phyloP scores from a whole-genome alignment of 2,113 vertebrate genomes.

The Podiceps cristatus region DNA sequence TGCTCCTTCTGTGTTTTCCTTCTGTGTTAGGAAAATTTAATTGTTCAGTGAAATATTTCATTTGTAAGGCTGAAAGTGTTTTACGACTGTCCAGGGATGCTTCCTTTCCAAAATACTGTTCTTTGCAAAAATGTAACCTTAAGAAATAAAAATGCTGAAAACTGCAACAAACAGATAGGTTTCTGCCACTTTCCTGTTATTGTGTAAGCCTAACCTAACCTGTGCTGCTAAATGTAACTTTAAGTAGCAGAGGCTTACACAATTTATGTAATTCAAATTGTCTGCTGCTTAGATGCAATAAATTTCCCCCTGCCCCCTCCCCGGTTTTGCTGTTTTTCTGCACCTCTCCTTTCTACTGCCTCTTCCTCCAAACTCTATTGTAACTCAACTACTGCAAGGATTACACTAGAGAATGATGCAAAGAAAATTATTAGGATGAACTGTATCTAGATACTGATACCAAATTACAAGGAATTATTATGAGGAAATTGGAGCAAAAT shows the following conservation, averaged over 20 bases:
- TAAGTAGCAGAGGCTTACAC: too few relatives aligned
- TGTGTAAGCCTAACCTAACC: background rate
- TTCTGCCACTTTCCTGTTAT: background rate
- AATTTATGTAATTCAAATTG: background rate
- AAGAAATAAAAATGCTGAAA: background rate
- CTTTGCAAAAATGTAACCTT: background rate
- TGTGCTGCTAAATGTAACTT: background rate
- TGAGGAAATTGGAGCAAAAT: conserved; percentile 6
- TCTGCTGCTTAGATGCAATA: background rate
- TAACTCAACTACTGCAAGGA: background rate
- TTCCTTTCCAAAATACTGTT: background rate
- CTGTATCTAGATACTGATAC: background rate
- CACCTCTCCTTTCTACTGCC: background rate
- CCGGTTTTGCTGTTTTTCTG: background rate
- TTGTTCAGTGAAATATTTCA: background rate
- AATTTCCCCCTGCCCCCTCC: background rate
- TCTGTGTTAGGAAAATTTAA: background rate
- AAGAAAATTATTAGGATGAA: background rate
- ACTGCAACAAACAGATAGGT: background rate
- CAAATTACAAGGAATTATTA: background rate
- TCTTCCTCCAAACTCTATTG: background rate
- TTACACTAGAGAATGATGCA: background rate
- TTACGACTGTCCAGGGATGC: background rate
- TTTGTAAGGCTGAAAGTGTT: background rate
- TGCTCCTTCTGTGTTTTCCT: background rate